phyloP scores from a whole-genome alignment of 2,113 vertebrate species.

The Callopanchax toddi region DNA sequence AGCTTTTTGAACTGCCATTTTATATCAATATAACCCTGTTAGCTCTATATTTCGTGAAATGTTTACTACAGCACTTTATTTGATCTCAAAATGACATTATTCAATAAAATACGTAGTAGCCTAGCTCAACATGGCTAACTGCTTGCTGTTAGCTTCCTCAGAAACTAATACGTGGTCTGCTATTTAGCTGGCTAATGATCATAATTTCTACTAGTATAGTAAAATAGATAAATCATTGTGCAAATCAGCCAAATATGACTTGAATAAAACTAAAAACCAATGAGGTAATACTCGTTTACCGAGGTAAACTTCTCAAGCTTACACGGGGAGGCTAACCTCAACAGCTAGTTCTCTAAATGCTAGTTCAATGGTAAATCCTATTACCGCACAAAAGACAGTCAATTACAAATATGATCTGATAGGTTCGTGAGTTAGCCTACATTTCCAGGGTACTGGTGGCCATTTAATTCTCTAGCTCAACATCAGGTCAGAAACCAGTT shows the following conservation, averaged over 20 bases:
- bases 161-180: neutral
- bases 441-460: neutral
- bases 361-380: neutral
- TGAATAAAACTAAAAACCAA: neutral
- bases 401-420: neutral
- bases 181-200: neutral
- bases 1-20: neutral
- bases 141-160: slow-evolving; percentile 18
- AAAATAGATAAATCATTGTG: too few species aligned
- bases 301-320: slow-evolving; percentile 3
- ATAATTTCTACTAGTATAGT: too few species aligned
- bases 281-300: neutral
- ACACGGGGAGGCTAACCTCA: slow-evolving; percentile 13
- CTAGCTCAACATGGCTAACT: neutral
- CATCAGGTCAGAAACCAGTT: neutral
- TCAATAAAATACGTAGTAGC: neutral
- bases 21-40: accelerated
- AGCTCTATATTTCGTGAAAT: neutral
- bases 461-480: neutral
- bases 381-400: neutral
- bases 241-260: neutral
- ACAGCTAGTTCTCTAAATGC: neutral
- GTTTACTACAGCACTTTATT: neutral
- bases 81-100: neutral
- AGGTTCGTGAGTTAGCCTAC: too few species aligned